Evolutionary conservation across 37 sponge, comb jelly and placozoan species (phyloP), one percentile per base, ranked within the genome.

Genomic region (Spongilla lacustris): DNA sequence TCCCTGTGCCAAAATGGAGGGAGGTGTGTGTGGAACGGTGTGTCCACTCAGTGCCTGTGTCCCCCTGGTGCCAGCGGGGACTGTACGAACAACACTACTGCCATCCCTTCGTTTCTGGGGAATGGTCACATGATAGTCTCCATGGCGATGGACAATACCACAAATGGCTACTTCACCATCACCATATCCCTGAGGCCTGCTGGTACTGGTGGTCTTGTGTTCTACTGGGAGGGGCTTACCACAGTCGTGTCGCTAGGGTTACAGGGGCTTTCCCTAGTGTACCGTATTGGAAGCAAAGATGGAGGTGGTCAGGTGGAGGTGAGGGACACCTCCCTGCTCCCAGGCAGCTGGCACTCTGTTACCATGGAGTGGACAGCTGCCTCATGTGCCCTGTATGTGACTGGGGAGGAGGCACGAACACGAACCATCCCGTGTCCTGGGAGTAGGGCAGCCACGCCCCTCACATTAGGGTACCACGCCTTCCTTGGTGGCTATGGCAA

Each of bases 1-100:
- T 80, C 41, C 81, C 77, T 81, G 2, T 88, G 88, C 49, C 69
- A 69, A 36, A 66, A 88, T 24, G 83, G 83, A 9, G 88, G 77
- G 10, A 22, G 0, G 9, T 88, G 88, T 82, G 24, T 28, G 26
- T 24, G n/a, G 36, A 14, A 66, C 30, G 77, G 73, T 24, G n/a
- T n/a, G 28, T 24, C 48, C 46, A 41, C 10, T 73, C 21, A 17
- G 30, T 84, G 84, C 41, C n/a, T 49, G 22, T 84, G 84, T 48
- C 32, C 48, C 8, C 31, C 46, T 3, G 84, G 50, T 12, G 58
- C 46, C 67, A 8, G 21, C 2, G 84, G 84, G 34, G 29, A 19
- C 66, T 84, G 84, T 75, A 36, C 66, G 17, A 36, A 13, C 4
- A 58, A 17, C 11, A 58, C 58, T 14, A 58, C 58, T 1, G 11